phyloP scores from a whole-genome alignment of 2,888 invertebrate genomes.

The Glyphotaelius pellucidus region DNA sequence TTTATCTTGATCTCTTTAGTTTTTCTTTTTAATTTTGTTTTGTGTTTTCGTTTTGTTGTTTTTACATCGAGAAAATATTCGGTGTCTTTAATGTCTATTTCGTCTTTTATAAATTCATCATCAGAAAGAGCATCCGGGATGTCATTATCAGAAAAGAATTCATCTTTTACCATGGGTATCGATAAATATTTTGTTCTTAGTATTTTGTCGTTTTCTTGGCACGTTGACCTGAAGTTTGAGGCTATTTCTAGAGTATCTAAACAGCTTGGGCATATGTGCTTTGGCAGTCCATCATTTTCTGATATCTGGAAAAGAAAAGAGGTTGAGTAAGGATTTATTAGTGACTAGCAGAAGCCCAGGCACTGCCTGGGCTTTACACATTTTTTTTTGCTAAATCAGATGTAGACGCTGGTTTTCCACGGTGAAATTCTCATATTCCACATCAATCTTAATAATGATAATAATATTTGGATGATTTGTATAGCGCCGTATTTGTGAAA shows the following conservation, averaged over 20 bases:
- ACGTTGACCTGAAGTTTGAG: slow-evolving; percentile 54
- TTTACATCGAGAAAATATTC: slow-evolving; percentile 2
- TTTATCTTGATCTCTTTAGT: slow-evolving; percentile 23
- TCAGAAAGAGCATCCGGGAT: slow-evolving; percentile 18
- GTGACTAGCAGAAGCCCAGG: no score
- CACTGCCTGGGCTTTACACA: no score
- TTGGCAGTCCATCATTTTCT: slow-evolving; percentile 56
- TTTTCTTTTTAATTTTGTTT: slow-evolving; percentile 25
- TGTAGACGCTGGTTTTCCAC: no score
- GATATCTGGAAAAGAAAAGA: slow-evolving; percentile 51
- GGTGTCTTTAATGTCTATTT: slow-evolving; percentile 24
- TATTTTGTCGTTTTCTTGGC: slow-evolving; percentile 54
- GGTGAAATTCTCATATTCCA: no score
- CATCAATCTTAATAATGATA: no score
- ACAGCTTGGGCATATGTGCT: slow-evolving; percentile 58
- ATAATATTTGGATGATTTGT: no score
- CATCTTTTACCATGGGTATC: slow-evolving; percentile 15
- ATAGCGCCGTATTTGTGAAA: no score
- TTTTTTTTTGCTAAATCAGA: no score
- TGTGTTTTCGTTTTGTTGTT: slow-evolving; percentile 37
- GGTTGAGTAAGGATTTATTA: not conserved
- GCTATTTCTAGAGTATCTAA: slow-evolving; percentile 48
- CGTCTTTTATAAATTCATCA: slow-evolving; percentile 39
- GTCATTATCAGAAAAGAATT: slow-evolving; percentile 32
- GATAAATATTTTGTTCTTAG: slow-evolving; percentile 27